These are phyloP conservation scores for Bombus waltoni DNA, from an alignment of 1,140 invertebrate species.

Conservation along the genomic window DNA sequence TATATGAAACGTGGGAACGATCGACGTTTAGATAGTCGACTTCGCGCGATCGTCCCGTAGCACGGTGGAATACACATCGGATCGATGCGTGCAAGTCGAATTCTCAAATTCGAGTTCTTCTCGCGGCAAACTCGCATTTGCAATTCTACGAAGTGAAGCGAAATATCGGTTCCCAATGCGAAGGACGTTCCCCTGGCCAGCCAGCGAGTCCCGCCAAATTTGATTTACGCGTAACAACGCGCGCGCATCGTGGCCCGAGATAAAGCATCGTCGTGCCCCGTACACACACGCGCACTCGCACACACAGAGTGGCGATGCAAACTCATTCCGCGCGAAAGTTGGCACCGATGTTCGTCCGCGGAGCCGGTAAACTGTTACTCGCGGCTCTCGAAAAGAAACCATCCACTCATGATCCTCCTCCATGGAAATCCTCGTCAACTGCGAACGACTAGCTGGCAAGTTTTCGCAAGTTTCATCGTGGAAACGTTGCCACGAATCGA, in stretches of 20 bases:
- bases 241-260: conserved; percentile 13
- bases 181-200: not conserved
- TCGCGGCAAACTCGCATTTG: not conserved
- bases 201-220: conserved; percentile 52
- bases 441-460: not conserved
- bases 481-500: not conserved
- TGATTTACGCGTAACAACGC: conserved; percentile 59
- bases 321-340: not conserved
- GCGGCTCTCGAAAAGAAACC: not conserved
- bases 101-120: not conserved
- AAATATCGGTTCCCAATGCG: conserved; percentile 30
- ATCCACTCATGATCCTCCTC: not conserved
- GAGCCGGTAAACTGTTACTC: not conserved
- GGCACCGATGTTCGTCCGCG: not conserved
- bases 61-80: not conserved
- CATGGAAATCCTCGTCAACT: not conserved
- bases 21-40: not conserved
- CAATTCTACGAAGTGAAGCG: not conserved
- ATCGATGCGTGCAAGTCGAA: not conserved
- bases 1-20: not conserved
- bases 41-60: not conserved
- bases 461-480: not conserved
- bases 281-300: too few relatives aligned
- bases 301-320: not conserved
- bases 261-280: not conserved